Percentiles rank a stretch among this genome's conserved stretches.
Conservation (phyloP, 2,113 vertebrate genomes). For the Pomatostomus ruficeps region DNA sequence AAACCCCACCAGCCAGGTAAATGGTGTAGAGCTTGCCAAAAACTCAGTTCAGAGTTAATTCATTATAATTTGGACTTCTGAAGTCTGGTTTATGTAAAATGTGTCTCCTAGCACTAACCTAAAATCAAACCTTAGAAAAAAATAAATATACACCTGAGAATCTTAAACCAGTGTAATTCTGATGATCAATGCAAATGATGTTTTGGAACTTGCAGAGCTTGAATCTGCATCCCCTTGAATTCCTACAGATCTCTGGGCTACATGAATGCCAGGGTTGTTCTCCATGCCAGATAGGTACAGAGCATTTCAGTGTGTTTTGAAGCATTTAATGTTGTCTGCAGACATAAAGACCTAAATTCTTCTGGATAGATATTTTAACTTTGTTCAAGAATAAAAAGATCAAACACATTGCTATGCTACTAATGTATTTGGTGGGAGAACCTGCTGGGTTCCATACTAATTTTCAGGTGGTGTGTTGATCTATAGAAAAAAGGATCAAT, state of each 20-base stretch:
- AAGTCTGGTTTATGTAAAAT: not conserved
- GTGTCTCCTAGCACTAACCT: not conserved
- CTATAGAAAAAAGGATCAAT: not conserved
- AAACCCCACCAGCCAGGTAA: not conserved
- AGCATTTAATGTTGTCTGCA: not conserved
- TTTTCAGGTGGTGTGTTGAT: not conserved
- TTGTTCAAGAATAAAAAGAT: not conserved
- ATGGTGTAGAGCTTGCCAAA: not conserved
- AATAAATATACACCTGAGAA: not conserved
- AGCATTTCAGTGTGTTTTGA: not conserved
- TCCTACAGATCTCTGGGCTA: not conserved
- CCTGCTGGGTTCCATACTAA: not conserved
- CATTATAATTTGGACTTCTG: not conserved
- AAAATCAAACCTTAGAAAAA: not conserved
- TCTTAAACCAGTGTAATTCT: not conserved
- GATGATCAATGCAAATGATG: not conserved
- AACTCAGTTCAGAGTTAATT: not conserved
- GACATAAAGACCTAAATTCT: not conserved
- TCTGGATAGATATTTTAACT: not conserved
- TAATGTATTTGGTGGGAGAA: not conserved
- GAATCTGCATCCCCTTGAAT: not conserved
- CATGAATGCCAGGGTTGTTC: not conserved
- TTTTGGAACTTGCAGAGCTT: not conserved
- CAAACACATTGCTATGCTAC: not conserved
- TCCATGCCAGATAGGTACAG: not conserved